Base-by-base conservation (phyloP, 2,113 vertebrate genomes). In the Istiophorus platypterus region DNA sequence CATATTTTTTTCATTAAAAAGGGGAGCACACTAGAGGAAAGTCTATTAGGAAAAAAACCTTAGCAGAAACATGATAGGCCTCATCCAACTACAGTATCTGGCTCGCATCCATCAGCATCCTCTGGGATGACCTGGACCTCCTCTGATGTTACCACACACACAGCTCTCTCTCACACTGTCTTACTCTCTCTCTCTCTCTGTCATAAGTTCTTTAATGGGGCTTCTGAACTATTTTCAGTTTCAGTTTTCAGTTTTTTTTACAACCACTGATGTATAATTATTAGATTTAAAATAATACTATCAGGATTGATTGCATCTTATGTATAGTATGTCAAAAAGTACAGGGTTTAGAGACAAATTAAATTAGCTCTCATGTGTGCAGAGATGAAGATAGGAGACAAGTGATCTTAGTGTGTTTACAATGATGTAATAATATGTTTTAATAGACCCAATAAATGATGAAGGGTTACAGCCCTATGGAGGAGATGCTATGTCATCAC, bases 11-110 rank as follows among this genome's bases (percentile, higher is more conserved):
- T 29, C 12, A 18, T 71, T 11, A 52, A 14, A 52, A 54, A 77
- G 37, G 64, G 47, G 47, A 42, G 42, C 31, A 34, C 77, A 52
- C 18, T 0, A n/a, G 54, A 69, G 47, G 18, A 26, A 20, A 72
- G 69, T 66, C 78, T 65, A 78, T 84, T 86, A 77, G 78, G 9
- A 56, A n/a, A 54, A 87, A 78, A 89, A 85, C 82, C 71, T 68
- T 0, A 73, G 69, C 65, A 82, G 90, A 88, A 92, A 91, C 81
- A 74, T 54, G 82, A 90, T 76, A 82, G 81, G 85, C 73, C 66
- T 84, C 81, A 29, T 51, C 76, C 39, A 51, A 76, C 57, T 63
- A 8, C 78, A 59, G 18, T 34, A 74, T 78, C 76, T 86, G 82
- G 80, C 85, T 80, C 72, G 66, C 58, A 80, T 76, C 82, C 75